phyloP scores from a whole-genome alignment of 2,888 invertebrate species.

The Sminthurinus aureus region DNA sequence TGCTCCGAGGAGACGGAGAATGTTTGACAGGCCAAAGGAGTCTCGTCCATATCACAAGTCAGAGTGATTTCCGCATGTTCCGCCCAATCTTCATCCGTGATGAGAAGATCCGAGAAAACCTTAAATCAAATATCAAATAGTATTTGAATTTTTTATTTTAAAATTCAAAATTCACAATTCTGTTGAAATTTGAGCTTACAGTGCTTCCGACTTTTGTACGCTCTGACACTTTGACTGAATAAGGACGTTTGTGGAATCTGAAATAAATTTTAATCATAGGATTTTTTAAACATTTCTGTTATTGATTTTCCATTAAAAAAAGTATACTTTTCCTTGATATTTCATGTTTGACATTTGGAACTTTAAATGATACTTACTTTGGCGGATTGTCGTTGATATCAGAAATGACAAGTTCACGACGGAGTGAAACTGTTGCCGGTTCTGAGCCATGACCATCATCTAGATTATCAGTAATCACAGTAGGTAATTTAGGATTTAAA shows the following conservation, averaged over 20 bases:
- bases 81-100: slow-evolving; percentile 77
- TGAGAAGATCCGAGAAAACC: slow-evolving; percentile 71
- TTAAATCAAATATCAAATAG: no score
- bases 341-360: not conserved
- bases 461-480: slow-evolving; percentile 30
- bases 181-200: no score
- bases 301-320: no score
- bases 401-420: slow-evolving; percentile 71
- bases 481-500: not conserved
- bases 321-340: no score
- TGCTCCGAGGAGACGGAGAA: slow-evolving; percentile 74
- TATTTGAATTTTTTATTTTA: no score
- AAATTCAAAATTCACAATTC: no score
- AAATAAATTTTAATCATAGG: not conserved
- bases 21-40: slow-evolving; percentile 72
- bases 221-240: slow-evolving; percentile 75
- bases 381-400: not conserved
- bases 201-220: slow-evolving; percentile 69
- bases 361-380: not conserved
- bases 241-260: slow-evolving; percentile 76
- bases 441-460: slow-evolving; percentile 68
- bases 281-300: no score
- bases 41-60: slow-evolving; percentile 70
- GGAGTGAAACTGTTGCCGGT: slow-evolving; percentile 79
- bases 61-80: slow-evolving; percentile 75